Evolutionary conservation across 2,888 invertebrate species (phyloP).

Genomic region (Rhingia rostrata): DNA sequence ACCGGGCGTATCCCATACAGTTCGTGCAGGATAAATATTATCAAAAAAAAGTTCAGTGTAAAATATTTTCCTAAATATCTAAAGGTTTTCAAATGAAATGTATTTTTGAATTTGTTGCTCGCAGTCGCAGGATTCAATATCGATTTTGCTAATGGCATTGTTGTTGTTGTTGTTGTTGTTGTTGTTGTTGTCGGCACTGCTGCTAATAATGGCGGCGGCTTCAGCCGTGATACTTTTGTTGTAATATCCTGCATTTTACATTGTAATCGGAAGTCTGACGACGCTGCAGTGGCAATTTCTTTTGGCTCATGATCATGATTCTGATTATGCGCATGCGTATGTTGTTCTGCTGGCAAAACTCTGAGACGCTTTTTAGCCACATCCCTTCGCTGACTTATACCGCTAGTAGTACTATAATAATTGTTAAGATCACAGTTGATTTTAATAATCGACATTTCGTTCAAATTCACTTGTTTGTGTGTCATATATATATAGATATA

Average conservation of each 20-base stretch:
- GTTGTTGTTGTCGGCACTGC: slow-evolving; percentile 22
- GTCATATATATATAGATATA: background rate
- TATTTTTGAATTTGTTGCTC: slow-evolving; percentile 54
- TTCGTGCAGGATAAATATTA: slow-evolving; percentile 69
- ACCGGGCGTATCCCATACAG: slow-evolving; percentile 60
- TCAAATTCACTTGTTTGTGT: slow-evolving; percentile 43
- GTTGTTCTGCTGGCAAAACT: slow-evolving; percentile 30
- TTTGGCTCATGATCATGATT: background rate
- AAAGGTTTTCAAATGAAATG: slow-evolving; percentile 59
- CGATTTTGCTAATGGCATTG: slow-evolving; percentile 27
- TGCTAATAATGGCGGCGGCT: slow-evolving; percentile 51
- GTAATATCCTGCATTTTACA: slow-evolving; percentile 35
- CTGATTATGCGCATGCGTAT: background rate
- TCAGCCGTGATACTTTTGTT: slow-evolving; percentile 38
- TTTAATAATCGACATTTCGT: slow-evolving; percentile 75
- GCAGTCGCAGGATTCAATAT: slow-evolving; percentile 24
- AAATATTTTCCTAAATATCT: slow-evolving; percentile 68
- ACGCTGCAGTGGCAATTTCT: slow-evolving; percentile 11
- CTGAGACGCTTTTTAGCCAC: slow-evolving; percentile 73
- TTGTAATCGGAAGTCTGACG: slow-evolving; percentile 45
- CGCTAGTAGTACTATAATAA: slow-evolving; percentile 73
- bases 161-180: slow-evolving; percentile 33
- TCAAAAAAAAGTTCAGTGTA: slow-evolving; percentile 64
- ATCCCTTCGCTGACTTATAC: slow-evolving; percentile 75
- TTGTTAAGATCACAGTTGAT: slow-evolving; percentile 75